These are phyloP conservation scores for Cranoglanis bouderius DNA, from an alignment of 2,113 vertebrate genomes.

Conservation along the genomic window DNA sequence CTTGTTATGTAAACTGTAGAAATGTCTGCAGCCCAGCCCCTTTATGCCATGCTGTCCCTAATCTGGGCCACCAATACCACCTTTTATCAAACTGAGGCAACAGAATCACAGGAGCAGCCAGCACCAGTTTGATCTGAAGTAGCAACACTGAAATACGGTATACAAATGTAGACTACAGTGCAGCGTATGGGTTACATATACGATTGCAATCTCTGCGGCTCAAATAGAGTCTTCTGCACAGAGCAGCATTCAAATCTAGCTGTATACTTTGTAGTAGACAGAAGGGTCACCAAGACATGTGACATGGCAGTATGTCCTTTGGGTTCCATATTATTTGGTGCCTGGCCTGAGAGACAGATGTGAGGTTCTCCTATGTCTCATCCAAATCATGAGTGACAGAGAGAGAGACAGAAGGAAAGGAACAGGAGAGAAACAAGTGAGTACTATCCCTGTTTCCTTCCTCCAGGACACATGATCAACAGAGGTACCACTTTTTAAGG, in stretches of 20 bases:
- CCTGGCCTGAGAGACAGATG: constrained; percentile 23
- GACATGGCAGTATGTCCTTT: constrained; percentile 40
- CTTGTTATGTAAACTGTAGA: constrained; percentile 50
- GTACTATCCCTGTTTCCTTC: not conserved
- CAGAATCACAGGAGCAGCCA: constrained; percentile 65
- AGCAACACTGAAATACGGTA: constrained; percentile 41
- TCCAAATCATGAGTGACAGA: constrained; percentile 5
- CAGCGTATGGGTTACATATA: constrained; percentile 1
- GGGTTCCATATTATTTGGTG: constrained; percentile 43
- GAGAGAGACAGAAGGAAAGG: constrained; percentile 3
- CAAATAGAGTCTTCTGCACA: constrained; percentile 14
- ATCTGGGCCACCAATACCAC: constrained; percentile 14
- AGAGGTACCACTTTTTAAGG: constrained; percentile 54
- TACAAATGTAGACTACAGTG: constrained; percentile 41
- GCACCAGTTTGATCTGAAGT: constrained; percentile 69
- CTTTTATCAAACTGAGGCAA: constrained; percentile 33
- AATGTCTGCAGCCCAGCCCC: constrained; percentile 63
- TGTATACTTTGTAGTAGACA: constrained; percentile 10
- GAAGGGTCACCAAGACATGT: not conserved
- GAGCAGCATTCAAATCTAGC: not conserved
- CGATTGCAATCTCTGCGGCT: not conserved
- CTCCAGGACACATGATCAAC: not conserved
- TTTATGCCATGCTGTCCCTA: constrained; percentile 50
- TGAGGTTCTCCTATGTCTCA: not conserved
- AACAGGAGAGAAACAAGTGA: not conserved